Evolutionary conservation across 2,888 invertebrate genomes (phyloP), one percentile per base, ranked within the genome.

Genomic region (Sclerodermus sp.): DNA sequence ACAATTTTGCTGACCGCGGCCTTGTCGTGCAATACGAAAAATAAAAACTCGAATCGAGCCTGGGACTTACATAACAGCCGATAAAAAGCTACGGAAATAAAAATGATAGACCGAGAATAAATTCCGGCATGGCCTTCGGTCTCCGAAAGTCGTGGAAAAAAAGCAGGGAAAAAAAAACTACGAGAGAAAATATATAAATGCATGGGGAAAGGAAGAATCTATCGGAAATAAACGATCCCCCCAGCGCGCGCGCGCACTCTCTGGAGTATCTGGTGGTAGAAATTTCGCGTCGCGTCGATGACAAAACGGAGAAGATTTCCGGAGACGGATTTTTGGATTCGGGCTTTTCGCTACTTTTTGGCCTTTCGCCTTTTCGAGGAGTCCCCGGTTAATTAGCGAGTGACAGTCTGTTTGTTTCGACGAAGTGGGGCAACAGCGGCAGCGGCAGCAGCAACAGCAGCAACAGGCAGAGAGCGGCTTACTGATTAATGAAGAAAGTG

Each of bases 1-100:
- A 30, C 49, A 42, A 60, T 64, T 57, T 65, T 62, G 50, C 53
- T 58, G 60, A 62, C 58, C 56, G 45, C 55, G 60, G 60, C 67
- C 67, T 70, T 59, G 58, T 49, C 31, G 46, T 46, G 29, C 45
- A 51, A 49, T 54, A 38, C 41, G 32, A 55, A 58, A 57, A 49
- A 53, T 55, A 49, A 18, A 45, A 18, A 42, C 9, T 17, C 34
- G 42, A 45, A 53, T 45, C 30, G 41, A 37, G 42, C 44, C 45
- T 37, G 49, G 46, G 37, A 38, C 23, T 63, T 60, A 52, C 54
- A 58, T 60, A 63, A 63, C 53, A 8, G 13, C 37, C 41, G 51
- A 54, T 51, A 57, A 49, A 53, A 38, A 43, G 38, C 15, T 34
- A 34, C 49, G 42, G 47, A 55, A 49, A 63, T 56, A 58, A 54